Base-by-base conservation (phyloP, 2,888 invertebrate species). In the Cheilosia pagana region DNA sequence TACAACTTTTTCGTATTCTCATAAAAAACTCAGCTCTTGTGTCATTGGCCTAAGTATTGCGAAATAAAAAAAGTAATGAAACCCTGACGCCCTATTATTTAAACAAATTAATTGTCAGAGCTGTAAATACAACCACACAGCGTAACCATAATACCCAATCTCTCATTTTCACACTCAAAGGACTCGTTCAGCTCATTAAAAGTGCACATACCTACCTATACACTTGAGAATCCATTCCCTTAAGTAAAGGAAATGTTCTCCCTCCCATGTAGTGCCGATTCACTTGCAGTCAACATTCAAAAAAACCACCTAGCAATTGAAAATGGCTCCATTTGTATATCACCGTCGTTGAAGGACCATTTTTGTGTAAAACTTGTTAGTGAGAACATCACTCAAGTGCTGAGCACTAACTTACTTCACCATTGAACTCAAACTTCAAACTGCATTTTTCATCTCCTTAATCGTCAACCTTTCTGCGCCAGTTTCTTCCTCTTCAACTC, bases 371-470 rank as follows among this genome's bases (percentile, higher is more conserved):
- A 83, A 63, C 79, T 75, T 75, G 83, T 83, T 79, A 83, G 79
- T 63, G 79, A 83, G 74, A 79, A 75, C 79, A 83, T 75, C 83
- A 83, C 83, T 83, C 83, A 75, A 83, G 68, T 74, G 79, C 57
- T 63, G 70, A 52, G 63, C 60, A 68, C 72, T 75, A 79, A 85
- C 81, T 85, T 75, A 76, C 79, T 81, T 81, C 65, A 67, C 71
- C 75, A 53, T 81, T 79, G 85, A 85, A 75, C 70, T 71, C 70
- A 59, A 85, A 75, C 75, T 76, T 71, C 79, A 85, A 81, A 85
- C 70, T 76, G 81, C 85, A 76, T 85, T 85, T 85, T 67, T 85
- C 81, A 85, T 85, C 75, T 75, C 85, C 70, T 81, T 85, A 81
- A 85, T 85, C 75, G 85, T 76, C 85, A 75, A 76, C 76, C 81